Percentiles rank a stretch among this genome's conserved stretches.
These are phyloP conservation scores for Machaerirhynchus nigripectus DNA, from an alignment of 2,113 vertebrate species.

Conservation along the genomic window DNA sequence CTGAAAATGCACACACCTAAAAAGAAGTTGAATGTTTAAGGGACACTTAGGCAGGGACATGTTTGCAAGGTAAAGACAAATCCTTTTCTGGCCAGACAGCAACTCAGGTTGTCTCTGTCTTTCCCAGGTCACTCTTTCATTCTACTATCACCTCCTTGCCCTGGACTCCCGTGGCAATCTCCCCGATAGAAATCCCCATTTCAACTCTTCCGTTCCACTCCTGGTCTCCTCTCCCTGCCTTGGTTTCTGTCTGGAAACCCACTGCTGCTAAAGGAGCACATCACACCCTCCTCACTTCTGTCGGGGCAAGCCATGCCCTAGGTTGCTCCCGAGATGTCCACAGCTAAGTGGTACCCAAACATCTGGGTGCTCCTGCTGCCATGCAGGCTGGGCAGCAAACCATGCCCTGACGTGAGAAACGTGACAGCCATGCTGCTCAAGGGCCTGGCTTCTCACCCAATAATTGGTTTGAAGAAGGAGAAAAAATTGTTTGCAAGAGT, in stretches of 20 bases:
- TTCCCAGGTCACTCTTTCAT: neutral
- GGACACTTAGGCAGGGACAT: neutral
- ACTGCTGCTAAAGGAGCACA: neutral
- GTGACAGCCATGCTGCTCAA: conserved; percentile 20
- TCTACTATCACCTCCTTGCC: neutral
- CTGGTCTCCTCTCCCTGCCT: neutral
- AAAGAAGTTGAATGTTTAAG: neutral
- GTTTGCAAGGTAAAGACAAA: neutral
- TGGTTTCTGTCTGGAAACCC: neutral
- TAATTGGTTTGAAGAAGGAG: conserved; percentile 1
- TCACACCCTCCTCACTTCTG: neutral
- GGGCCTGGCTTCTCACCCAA: neutral
- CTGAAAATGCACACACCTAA: neutral
- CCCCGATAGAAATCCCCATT: neutral
- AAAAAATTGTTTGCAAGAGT: neutral
- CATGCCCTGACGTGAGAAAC: neutral
- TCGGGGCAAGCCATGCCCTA: neutral
- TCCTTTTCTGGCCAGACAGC: neutral
- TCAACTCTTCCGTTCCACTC: neutral
- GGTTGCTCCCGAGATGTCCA: neutral
- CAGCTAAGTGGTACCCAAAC: neutral
- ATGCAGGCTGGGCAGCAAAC: neutral
- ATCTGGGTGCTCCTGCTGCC: neutral
- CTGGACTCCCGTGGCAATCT: neutral
- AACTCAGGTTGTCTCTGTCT: neutral